Conservation (phyloP, 2,888 invertebrate genomes). For the Rotaria macrura region DNA sequence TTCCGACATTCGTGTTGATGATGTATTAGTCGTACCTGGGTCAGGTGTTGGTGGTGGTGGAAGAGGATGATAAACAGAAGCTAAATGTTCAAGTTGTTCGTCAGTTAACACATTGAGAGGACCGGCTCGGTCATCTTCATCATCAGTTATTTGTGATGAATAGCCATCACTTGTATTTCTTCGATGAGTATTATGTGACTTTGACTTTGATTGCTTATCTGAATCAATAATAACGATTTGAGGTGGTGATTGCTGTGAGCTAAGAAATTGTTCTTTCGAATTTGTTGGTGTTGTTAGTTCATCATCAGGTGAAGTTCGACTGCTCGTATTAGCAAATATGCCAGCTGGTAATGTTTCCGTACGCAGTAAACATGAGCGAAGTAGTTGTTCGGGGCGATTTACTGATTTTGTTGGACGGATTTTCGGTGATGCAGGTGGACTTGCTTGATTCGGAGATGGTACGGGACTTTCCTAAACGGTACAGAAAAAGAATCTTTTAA, state of each 20-base stretch:
- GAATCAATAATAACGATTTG: neutral
- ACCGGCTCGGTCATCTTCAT: neutral
- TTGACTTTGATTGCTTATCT: neutral
- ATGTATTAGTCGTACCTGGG: neutral
- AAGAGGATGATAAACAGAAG: neutral
- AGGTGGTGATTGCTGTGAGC: neutral
- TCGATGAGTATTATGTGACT: neutral
- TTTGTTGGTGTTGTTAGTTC: slow-evolving; percentile 12
- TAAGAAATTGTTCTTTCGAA: neutral
- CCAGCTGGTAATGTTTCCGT: neutral
- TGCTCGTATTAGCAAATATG: neutral
- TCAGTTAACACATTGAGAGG: neutral
- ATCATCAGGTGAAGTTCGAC: neutral
- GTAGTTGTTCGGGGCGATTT: neutral
- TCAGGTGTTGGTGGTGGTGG: neutral
- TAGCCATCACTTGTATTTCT: neutral
- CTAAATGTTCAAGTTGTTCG: slow-evolving; percentile 20
- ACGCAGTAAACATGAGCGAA: neutral
- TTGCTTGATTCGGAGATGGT: neutral
- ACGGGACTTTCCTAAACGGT: neutral
- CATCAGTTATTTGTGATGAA: neutral
- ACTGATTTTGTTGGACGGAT: neutral
- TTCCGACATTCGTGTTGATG: neutral
- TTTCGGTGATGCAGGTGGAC: neutral
- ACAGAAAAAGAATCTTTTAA: too few relatives aligned